Evolutionary conservation across 2,113 vertebrate genomes (phyloP).

Genomic region (Pavo muticus): DNA sequence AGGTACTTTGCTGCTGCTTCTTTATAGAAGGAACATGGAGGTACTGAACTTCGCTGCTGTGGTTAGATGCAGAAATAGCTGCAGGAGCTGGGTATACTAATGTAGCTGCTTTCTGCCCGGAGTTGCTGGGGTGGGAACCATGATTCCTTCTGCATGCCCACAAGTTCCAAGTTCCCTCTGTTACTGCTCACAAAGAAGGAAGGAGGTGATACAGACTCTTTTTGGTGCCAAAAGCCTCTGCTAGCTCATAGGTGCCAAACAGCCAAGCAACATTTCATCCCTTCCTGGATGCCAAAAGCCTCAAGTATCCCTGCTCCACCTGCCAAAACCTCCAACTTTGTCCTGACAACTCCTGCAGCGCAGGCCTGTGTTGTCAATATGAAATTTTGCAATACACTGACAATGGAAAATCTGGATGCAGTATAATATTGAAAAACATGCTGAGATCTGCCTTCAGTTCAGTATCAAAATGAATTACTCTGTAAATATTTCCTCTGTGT

Average conservation of each 20-base stretch:
- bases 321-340: constrained; percentile 67
- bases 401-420: constrained; percentile 61
- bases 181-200: constrained; percentile 48
- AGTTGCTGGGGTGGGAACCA: background rate
- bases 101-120: background rate
- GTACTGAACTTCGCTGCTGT: background rate
- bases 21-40: background rate
- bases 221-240: constrained; percentile 61
- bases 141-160: background rate
- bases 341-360: constrained; percentile 67
- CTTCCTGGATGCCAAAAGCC: constrained; percentile 66
- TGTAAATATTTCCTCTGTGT: constrained; percentile 45
- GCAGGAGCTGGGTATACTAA: background rate
- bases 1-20: background rate
- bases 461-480: constrained; percentile 7
- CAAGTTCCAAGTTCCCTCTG: constrained; percentile 46
- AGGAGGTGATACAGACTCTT: constrained; percentile 64
- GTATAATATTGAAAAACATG: constrained; percentile 50
- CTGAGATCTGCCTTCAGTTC: constrained; percentile 3
- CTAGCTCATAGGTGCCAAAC: constrained; percentile 64
- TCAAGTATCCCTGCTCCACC: constrained; percentile 62
- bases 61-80: background rate
- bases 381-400: constrained; percentile 63
- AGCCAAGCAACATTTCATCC: constrained; percentile 72
- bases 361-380: constrained; percentile 54